These are phyloP conservation scores for Cheilosia vernalis DNA, from an alignment of 2,888 invertebrate genomes.

Conservation along the genomic window DNA sequence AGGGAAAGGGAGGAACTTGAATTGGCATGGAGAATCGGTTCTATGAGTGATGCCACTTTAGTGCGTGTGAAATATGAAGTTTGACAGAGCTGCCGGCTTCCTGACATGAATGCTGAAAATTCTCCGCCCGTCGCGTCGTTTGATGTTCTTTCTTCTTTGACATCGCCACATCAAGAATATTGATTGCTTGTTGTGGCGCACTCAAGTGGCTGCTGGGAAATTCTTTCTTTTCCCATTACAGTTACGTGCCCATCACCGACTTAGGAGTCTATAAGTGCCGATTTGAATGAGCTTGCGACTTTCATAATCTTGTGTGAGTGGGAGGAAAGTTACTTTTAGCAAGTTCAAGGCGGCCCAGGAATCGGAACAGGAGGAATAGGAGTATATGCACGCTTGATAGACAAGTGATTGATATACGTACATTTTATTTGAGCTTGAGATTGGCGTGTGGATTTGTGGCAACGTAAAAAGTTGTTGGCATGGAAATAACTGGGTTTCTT, in stretches of 20 bases:
- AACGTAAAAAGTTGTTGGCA: conserved; percentile 22
- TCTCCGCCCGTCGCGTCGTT: background rate
- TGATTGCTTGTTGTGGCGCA: conserved; percentile 54
- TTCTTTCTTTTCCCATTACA: conserved; percentile 19
- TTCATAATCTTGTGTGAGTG: conserved; percentile 5
- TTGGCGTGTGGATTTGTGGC: conserved; percentile 21
- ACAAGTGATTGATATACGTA: conserved; percentile 54
- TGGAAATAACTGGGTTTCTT: conserved; percentile 12
- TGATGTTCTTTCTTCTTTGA: conserved; percentile 32
- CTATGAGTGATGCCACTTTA: conserved; percentile 56
- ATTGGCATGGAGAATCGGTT: background rate
- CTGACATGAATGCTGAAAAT: conserved; percentile 15
- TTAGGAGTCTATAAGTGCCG: conserved; percentile 37
- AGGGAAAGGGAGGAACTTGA: background rate
- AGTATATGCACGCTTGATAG: conserved; percentile 3
- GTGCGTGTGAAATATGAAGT: conserved; percentile 64
- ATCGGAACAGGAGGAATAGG: conserved; percentile 8
- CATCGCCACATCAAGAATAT: conserved; percentile 48
- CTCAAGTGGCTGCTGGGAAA: conserved; percentile 39
- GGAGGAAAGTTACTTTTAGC: conserved; percentile 21
- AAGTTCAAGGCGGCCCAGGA: conserved; percentile 43
- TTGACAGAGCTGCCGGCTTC: background rate
- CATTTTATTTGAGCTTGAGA: conserved; percentile 23
- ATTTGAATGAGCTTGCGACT: conserved; percentile 59
- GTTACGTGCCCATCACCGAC: background rate